Percentiles rank a stretch among this genome's conserved stretches.
Evolutionary conservation across 2,888 invertebrate species (phyloP).

Genomic region (Mesorhabditis sp.): DNA sequence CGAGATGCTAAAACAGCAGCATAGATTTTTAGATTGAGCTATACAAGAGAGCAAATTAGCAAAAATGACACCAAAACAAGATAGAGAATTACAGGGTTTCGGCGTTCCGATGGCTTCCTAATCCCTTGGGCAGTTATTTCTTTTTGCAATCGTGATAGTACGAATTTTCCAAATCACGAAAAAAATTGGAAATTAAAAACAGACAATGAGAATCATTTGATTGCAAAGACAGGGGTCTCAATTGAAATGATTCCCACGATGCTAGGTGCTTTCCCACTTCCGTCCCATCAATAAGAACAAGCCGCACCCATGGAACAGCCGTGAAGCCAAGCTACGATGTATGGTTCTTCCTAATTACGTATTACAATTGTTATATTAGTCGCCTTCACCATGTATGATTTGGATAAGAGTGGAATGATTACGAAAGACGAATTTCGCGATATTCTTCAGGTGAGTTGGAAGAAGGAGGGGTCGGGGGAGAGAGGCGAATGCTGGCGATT

Average conservation of each 20-base stretch:
- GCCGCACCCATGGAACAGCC: constrained; percentile 83
- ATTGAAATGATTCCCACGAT: neutral
- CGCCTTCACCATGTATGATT: constrained; percentile 98
- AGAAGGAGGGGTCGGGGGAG: too few relatives aligned
- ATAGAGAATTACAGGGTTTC: too few relatives aligned
- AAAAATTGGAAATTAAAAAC: neutral
- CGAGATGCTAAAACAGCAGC: neutral
- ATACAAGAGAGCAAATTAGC: neutral
- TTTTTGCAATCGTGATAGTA: neutral
- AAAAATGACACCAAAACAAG: too few relatives aligned
- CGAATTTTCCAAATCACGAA: neutral
- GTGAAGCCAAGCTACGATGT: constrained; percentile 93
- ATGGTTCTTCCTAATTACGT: constrained; percentile 32
- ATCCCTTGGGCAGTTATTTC: too few relatives aligned
- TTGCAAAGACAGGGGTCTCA: neutral
- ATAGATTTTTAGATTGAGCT: neutral
- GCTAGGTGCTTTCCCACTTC: constrained; percentile 77
- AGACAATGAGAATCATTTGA: neutral
- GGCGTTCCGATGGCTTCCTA: too few relatives aligned
- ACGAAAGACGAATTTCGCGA: constrained; percentile 74
- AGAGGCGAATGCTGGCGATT: too few relatives aligned
- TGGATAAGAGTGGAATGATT: constrained; percentile 82
- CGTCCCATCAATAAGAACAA: constrained; percentile 86
- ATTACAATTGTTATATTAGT: constrained; percentile 66
- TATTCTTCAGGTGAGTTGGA: constrained; percentile 31